Evolutionary conservation across 1,140 invertebrate genomes (phyloP).

Genomic region (Nomia melanderi): DNA sequence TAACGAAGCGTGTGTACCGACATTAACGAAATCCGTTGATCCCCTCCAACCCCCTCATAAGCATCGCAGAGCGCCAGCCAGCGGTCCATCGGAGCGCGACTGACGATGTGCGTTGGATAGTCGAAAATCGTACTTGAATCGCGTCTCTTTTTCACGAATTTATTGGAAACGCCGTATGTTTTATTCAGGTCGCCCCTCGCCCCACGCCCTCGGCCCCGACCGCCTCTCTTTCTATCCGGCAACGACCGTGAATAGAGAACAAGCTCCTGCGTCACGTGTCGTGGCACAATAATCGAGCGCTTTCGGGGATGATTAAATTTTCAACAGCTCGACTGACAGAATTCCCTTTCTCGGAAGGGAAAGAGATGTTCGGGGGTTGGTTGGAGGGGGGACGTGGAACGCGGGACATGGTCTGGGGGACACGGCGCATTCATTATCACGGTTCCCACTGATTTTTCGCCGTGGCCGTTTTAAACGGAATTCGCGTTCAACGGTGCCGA

Average conservation of each 20-base stretch:
- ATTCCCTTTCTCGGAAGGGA: background rate
- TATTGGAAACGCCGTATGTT: conserved; percentile 57
- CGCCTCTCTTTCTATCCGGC: background rate
- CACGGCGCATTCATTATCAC: conserved; percentile 21
- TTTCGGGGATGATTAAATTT: conserved; percentile 61
- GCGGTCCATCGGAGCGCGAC: background rate
- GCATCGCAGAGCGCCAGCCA: background rate
- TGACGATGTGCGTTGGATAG: conserved; percentile 28
- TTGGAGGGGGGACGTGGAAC: too few relatives aligned
- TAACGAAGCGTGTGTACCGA: background rate
- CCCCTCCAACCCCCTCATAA: background rate
- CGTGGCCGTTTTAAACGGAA: background rate
- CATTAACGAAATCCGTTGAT: background rate
- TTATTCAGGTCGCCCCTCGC: conserved; percentile 49
- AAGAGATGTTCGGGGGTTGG: background rate
- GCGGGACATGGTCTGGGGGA: background rate
- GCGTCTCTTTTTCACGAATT: conserved; percentile 28
- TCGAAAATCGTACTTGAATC: conserved; percentile 37
- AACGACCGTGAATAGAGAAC: conserved; percentile 31
- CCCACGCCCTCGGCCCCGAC: background rate
- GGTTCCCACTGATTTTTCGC: conserved; percentile 32
- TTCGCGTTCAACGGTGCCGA: background rate
- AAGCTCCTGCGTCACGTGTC: conserved; percentile 56
- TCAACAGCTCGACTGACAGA: conserved; percentile 50
- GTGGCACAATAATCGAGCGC: conserved; percentile 54